Evolutionary conservation across 1,140 invertebrate genomes (phyloP), one percentile per base, ranked within the genome.

Genomic region (Andricus grossulariae): DNA sequence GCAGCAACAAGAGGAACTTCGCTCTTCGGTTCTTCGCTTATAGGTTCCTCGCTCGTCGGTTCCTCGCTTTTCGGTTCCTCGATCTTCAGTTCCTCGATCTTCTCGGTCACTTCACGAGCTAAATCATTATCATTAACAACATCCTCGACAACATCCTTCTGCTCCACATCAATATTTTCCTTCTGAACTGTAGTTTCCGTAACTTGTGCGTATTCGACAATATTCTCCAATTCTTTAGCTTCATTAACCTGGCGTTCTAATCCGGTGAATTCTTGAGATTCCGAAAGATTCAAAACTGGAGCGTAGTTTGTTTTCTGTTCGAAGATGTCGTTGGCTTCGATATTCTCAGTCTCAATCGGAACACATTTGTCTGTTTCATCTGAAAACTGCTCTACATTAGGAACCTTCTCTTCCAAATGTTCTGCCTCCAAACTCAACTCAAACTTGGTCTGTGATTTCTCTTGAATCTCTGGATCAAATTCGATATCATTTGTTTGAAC

Each of bases 261-360:
- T 3, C 85, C 87, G 5, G 87, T 89, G 10, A 90, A 90, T 50
- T 90, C 88, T 66, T 83, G 87, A 39, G 81, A 89, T 77, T 84
- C 87, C 18, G 77, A 89, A 0, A 90, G 50, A 70, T 88, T 86
- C 13, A 88, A 50, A 4, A 39, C 39, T 13, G 60, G 32, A 19
- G 0, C 51, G 13, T 19, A 80, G 57, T 39, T 73, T 32, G 13
- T n/a, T 8, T 76, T 49, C 55, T 49, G n/a, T 16, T 45, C 25
- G 15, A 49, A 49, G 39, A 32, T 32, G 16, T 18, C 16, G 3
- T 3, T 70, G 0, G 72, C 10, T 50, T 78, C 72, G 16, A 32
- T 77, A 71, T 19, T 79, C 74, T 51, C 73, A 66, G 16, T 45
- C n/a, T 78, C 52, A 21, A 77, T 71, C 78, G 73, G 82, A 77